These are phyloP conservation scores for Triplophysa siluroides DNA, from an alignment of 2,113 vertebrate species.

Conservation along the genomic window DNA sequence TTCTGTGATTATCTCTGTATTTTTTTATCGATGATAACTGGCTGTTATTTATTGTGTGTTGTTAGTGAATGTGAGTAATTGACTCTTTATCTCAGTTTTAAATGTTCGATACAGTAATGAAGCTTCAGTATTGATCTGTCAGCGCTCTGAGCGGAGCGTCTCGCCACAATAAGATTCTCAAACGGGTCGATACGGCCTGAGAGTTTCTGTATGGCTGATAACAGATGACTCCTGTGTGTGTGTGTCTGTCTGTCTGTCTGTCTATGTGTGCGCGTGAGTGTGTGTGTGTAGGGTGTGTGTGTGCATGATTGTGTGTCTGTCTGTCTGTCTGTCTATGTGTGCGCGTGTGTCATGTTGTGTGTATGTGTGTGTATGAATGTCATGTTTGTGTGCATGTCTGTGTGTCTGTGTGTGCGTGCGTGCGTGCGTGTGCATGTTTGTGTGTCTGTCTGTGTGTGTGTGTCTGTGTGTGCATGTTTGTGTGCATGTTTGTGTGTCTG, in stretches of 20 bases:
- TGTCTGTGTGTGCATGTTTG: background rate
- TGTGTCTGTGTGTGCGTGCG: background rate
- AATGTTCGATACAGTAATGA: constrained; percentile 15
- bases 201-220: background rate
- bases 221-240: background rate
- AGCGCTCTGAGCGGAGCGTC: background rate
- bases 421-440: background rate
- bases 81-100: background rate
- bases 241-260: background rate
- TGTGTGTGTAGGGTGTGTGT: background rate
- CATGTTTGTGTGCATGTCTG: background rate
- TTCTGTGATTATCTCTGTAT: no score
- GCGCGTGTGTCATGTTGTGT: background rate
- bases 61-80: background rate
- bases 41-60: background rate
- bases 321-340: background rate
- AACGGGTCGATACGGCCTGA: background rate
- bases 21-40: no score
- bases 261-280: background rate
- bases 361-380: background rate
- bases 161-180: background rate
- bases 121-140: background rate
- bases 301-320: background rate
- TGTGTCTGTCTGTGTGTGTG: background rate
- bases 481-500: background rate